A percentile compares a stretch with the other conserved stretches of the same genome.
Conservation (phyloP, 2,113 vertebrate genomes). For the Lepus europaeus region DNA sequence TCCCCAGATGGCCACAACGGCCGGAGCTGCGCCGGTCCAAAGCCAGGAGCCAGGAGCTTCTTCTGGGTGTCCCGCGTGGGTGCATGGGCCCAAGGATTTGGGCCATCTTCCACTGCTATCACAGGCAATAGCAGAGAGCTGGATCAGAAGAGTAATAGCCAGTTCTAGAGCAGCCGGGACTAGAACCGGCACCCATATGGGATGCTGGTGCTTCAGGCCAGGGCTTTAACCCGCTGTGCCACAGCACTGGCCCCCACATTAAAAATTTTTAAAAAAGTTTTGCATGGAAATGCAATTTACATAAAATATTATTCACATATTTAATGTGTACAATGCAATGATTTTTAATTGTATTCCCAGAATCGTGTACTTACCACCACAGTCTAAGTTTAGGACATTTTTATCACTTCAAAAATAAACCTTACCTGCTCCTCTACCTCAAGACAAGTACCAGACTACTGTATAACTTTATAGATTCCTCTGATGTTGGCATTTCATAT, state of each 20-base stretch:
- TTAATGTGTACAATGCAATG: not conserved
- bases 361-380: not conserved
- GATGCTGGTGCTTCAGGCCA: no score
- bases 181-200: no score
- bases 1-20: no score
- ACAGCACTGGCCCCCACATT: not conserved
- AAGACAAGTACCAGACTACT: not conserved
- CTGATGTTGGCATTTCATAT: not conserved
- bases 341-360: slow-evolving; percentile 22
- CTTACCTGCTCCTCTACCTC: not conserved
- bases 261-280: not conserved
- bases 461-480: not conserved
- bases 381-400: slow-evolving; percentile 42
- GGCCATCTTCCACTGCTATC: no score
- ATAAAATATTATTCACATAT: not conserved
- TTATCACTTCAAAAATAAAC: not conserved
- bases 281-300: not conserved
- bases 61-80: no score
- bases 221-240: no score
- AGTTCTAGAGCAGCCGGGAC: no score
- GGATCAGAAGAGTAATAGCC: no score
- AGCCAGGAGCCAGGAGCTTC: no score
- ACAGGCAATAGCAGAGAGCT: no score
- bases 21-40: no score
- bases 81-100: no score